Conservation (phyloP, 2,888 invertebrate genomes). For the Synergus umbraculus region DNA sequence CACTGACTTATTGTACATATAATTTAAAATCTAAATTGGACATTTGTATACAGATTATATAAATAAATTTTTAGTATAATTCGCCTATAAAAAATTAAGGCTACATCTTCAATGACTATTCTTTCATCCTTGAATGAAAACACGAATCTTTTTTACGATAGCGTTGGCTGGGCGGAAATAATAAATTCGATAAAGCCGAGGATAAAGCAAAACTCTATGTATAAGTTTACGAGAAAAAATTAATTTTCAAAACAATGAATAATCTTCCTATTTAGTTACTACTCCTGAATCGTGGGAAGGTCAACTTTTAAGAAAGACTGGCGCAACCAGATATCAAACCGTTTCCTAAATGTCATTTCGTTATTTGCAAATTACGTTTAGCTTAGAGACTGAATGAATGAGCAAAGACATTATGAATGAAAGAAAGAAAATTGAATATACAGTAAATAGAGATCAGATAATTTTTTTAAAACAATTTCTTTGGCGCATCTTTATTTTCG, state of each 20-base stretch:
- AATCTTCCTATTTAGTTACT: not conserved
- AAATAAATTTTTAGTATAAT: not conserved
- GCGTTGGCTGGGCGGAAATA: not conserved
- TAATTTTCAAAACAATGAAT: not conserved
- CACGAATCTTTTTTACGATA: not conserved
- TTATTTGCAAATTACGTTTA: not conserved
- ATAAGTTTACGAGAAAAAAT: not conserved
- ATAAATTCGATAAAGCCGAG: not conserved
- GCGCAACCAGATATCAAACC: not conserved
- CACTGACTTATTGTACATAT: not conserved
- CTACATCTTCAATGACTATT: not conserved
- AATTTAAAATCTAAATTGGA: not conserved
- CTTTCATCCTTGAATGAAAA: constrained; percentile 1
- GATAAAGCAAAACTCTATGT: not conserved
- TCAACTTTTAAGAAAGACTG: constrained; percentile 3
- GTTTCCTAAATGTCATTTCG: not conserved
- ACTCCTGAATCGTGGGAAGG: not conserved
- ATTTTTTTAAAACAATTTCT: not conserved
- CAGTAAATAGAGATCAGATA: not conserved
- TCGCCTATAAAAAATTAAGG: not conserved
- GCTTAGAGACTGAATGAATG: not conserved
- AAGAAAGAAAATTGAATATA: not conserved
- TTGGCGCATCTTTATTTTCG: not conserved
- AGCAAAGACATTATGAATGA: not conserved
- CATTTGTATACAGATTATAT: not conserved